Evolutionary conservation across 2,888 invertebrate species (phyloP), one percentile per base, ranked within the genome.

Genomic region (Minunthozetes semirufus): DNA sequence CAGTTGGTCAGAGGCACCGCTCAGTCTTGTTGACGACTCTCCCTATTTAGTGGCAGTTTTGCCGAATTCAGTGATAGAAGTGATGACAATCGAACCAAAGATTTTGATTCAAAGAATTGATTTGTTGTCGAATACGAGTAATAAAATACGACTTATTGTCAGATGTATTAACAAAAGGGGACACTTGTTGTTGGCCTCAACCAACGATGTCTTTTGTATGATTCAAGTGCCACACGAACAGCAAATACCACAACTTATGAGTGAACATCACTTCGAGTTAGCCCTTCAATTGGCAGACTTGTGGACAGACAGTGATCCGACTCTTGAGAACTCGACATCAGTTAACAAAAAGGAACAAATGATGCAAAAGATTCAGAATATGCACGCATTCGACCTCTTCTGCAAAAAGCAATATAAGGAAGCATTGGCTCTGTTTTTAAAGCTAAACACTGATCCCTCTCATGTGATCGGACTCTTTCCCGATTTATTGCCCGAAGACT

Each of bases 401-500:
- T 89, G 89, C 73, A 90, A 90, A 81, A 92, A 92, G 81, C 87
- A 91, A 80, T 99, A 93, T 82, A 86, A 89, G 13, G 90, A 92
- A 79, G 92, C 98, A 0, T 94, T 99, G 92, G 88, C 89, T 74
- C 90, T 95, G 81, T 98, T 98, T 83, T 85, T 89, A 5, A 90
- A 92, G 82, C 86, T 97, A 0, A 90, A 90, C 79, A 95, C 94
- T 86, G 96, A 98, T 85, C 95, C 97, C 0, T 91, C 93, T 63
- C 92, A 95, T 82, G 97, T 99, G 13, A 96, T 99, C 77, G 89
- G 93, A 77, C 85, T 99, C 42, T 97, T 94, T 84, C 97, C 98
- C 0, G 92, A 93, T 81, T 85, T 99, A 71, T 87, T 92, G 70
- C 89, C 89, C 1, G 84, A 85, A 71, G 85, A 86, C 70, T 85